Conservation (phyloP, 2,888 invertebrate species). For the Drosophila differens region DNA sequence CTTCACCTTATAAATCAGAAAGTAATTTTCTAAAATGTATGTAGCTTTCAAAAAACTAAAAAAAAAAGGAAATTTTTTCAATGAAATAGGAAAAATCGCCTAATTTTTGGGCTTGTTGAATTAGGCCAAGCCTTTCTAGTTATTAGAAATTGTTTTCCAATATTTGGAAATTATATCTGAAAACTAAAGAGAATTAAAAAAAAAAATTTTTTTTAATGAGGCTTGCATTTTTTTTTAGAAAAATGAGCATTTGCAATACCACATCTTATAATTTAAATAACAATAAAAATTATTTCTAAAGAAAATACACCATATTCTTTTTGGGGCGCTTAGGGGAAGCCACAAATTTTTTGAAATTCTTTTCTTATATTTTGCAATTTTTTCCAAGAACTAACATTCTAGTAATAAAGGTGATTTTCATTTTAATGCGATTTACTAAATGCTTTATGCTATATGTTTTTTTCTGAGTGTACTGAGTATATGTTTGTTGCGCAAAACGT, state of each 20-base stretch:
- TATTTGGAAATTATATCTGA: no score
- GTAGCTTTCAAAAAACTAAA: no score
- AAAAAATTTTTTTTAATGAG: no score
- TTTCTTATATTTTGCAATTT: neutral
- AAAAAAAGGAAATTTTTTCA: no score
- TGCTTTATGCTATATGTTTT: neutral
- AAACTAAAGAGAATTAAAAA: no score
- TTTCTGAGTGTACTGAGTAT: neutral
- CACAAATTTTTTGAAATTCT: fast-evolving
- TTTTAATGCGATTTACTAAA: neutral
- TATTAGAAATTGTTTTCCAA: neutral
- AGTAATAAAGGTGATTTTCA: neutral
- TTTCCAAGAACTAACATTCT: neutral
- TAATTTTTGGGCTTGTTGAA: no score
- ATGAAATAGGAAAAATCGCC: no score
- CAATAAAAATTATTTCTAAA: no score
- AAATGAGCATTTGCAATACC: no score
- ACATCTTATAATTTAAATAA: no score
- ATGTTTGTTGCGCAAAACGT: slow-evolving; percentile 48
- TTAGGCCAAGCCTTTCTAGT: neutral
- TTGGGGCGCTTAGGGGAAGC: neutral
- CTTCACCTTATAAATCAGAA: neutral
- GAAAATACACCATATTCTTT: neutral
- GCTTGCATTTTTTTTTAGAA: neutral
- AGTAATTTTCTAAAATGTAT: neutral